Evolutionary conservation across 53 echinoderm and acorn worm species (phyloP).

Genomic region (Apostichopus leukothele): DNA sequence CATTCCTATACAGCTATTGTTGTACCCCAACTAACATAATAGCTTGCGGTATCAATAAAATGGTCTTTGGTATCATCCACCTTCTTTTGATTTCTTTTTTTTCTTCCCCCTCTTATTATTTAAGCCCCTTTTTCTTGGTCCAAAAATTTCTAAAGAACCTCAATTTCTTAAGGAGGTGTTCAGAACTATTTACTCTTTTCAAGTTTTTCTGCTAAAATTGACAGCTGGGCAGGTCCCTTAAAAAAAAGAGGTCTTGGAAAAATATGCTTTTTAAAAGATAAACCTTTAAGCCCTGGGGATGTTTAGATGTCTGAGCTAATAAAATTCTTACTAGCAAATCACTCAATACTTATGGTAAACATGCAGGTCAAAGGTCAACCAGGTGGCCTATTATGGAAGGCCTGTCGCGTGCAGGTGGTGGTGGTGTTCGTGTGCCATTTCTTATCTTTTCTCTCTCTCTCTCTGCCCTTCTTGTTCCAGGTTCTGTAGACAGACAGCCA

Average conservation of each 20-base stretch:
- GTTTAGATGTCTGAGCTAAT: constrained; percentile 24
- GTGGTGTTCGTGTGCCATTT: constrained; percentile 12
- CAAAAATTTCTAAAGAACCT: constrained; percentile 15
- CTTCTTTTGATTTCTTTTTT: background rate
- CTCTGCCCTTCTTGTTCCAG: background rate
- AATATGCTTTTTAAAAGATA: background rate
- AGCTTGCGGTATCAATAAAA: constrained; percentile 36
- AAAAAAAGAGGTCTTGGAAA: background rate
- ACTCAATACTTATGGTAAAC: constrained; percentile 31
- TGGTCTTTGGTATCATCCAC: background rate
- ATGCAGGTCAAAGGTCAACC: constrained; percentile 26
- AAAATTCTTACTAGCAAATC: constrained; percentile 37
- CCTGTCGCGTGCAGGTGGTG: constrained; percentile 41
- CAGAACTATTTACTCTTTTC: constrained; percentile 16
- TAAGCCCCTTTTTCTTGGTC: background rate
- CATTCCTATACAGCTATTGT: constrained; percentile 37
- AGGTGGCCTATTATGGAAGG: constrained; percentile 3
- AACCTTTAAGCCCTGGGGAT: constrained; percentile 25
- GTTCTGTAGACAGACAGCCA: background rate
- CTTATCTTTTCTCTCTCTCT: background rate
- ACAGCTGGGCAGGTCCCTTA: constrained; percentile 11
- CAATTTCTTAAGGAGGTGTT: background rate
- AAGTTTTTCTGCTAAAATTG: constrained; percentile 32
- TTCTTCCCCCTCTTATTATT: background rate
- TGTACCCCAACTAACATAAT: background rate